Percentiles rank a stretch among this genome's conserved stretches.
phyloP scores from a whole-genome alignment of 2,888 invertebrate genomes.

The Pseudeuparius sepicola region DNA sequence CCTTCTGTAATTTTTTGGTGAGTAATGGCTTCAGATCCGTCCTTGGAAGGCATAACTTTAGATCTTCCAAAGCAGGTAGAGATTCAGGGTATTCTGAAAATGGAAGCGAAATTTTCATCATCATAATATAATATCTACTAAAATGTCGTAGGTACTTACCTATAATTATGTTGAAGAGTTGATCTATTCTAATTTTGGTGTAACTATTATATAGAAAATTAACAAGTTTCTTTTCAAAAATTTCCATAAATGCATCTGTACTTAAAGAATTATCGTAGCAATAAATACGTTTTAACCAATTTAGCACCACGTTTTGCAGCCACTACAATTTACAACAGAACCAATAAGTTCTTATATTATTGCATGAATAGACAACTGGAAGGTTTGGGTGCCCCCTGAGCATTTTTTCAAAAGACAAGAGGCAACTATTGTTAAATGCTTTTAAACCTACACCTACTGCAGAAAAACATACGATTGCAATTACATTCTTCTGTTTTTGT shows the following conservation, averaged over 20 bases:
- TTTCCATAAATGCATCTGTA: constrained; percentile 49
- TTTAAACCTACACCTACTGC: no score
- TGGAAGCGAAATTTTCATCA: background rate
- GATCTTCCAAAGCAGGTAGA: constrained; percentile 82
- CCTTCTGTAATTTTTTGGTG: constrained; percentile 69
- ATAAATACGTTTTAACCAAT: constrained; percentile 79
- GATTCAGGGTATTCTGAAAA: constrained; percentile 85
- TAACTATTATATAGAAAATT: constrained; percentile 84
- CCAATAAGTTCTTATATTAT: constrained; percentile 2
- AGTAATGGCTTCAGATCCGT: constrained; percentile 71
- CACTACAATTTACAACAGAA: constrained; percentile 49
- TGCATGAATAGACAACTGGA: no score
- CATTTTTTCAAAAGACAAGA: no score
- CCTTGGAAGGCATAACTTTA: constrained; percentile 74
- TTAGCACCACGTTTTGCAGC: constrained; percentile 76
- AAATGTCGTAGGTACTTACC: constrained; percentile 38
- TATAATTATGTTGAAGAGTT: constrained; percentile 92
- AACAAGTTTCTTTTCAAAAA: constrained; percentile 65
- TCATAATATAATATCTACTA: background rate
- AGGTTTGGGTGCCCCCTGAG: no score
- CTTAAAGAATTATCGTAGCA: constrained; percentile 52
- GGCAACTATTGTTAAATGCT: no score
- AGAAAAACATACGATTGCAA: no score
- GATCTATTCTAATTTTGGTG: constrained; percentile 78
- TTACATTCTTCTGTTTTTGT: no score